Base-by-base conservation (phyloP, 1,140 invertebrate species). In the Listronotus oregonensis region DNA sequence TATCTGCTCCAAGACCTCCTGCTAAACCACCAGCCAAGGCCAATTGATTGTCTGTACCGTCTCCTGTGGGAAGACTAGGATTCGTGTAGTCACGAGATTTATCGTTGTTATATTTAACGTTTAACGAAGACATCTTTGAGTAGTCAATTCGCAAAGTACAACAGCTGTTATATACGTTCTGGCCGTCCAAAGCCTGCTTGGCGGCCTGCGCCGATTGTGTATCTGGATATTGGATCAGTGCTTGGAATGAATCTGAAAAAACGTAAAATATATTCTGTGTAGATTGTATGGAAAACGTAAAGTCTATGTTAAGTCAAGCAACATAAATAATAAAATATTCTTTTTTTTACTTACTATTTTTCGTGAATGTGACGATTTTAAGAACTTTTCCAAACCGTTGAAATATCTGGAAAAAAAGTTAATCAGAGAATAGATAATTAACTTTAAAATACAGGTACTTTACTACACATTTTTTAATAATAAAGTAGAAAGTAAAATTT, bases 61-160 rank as follows among this genome's bases (percentile, higher is more conserved):
- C 97, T 18, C 97, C 97, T 46, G 94, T 94, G 0, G 97, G 96
- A 75, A 99, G 85, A 75, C 89, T 92, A 21, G 97, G 96, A 81
- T 99, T 99, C 67, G 97, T 99, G 83, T 97, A 99, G 82, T 99
- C 97, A 49, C 97, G 85, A 54, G 94, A 97, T 82, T 99, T 99
- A 84, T 99, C 97, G 82, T 99, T 99, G 85, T 99, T 99, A 84
- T 97, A 99, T 80, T 98, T 98, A 37, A 99, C 96, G 82, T 99
- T 99, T 66, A 99, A 84, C 64, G 92, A 95, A 64, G 92, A 90
- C 86, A 99, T 89, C 82, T 99, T 99, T 71, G 95, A 97, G 84
- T 97, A 99, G 82, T 99, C 97, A 75, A 99, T 98, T 77, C 96
- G 92, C 73, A 99, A 84, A n/a, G 95, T 98, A 85, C 97, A 98